Evolutionary conservation across 2,797 vertebrate genomes (phyloP).

Genomic region (Macropus fuliginosus): DNA sequence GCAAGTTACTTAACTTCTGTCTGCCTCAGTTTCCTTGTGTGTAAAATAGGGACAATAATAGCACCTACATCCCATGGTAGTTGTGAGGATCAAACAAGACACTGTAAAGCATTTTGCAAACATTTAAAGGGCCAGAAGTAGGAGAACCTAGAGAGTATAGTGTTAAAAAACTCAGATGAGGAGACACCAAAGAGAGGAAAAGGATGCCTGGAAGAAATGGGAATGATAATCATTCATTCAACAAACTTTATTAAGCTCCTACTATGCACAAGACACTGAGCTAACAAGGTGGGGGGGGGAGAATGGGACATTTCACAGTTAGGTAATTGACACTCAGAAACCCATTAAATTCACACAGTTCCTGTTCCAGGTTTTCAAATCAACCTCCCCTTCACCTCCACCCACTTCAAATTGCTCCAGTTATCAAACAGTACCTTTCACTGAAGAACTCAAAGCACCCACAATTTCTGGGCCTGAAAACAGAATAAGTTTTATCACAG

Average conservation of each 20-base stretch:
- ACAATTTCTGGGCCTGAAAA: background rate
- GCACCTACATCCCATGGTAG: background rate
- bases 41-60: background rate
- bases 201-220: background rate
- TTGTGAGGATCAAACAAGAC: background rate
- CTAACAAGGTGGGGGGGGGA: conserved; percentile 45
- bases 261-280: background rate
- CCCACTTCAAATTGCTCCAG: background rate
- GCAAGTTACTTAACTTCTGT: background rate
- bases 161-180: background rate
- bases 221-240: background rate
- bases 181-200: background rate
- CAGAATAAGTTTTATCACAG: conserved; percentile 33
- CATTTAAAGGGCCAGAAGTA: background rate
- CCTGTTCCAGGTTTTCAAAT: background rate
- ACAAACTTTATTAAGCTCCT: background rate
- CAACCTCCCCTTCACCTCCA: background rate
- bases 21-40: background rate
- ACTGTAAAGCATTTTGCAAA: background rate
- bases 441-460: background rate
- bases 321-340: conserved; percentile 6
- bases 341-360: background rate
- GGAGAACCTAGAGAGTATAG: background rate
- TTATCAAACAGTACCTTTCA: background rate
- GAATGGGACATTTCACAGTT: conserved; percentile 10